Evolutionary conservation across 2,888 invertebrate species (phyloP).

Genomic region (Calliscelio sp.): DNA sequence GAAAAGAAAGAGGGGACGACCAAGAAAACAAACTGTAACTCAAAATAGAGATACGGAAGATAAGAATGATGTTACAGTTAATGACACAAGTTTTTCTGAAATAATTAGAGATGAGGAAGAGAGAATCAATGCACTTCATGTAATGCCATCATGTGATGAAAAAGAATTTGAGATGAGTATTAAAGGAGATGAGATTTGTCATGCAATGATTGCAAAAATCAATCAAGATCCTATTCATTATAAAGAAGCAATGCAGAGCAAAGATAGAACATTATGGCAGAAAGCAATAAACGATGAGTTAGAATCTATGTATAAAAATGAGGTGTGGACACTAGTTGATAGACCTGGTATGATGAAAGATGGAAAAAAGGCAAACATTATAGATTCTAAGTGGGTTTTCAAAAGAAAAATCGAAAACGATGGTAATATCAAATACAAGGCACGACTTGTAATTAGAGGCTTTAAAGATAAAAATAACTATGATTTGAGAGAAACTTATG

Average conservation of each 20-base stretch:
- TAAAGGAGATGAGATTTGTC: conserved; percentile 11
- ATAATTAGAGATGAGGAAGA: background rate
- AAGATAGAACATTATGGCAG: conserved; percentile 9
- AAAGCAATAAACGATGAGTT: conserved; percentile 41
- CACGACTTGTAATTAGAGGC: conserved; percentile 44
- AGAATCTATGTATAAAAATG: conserved; percentile 44
- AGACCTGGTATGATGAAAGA: conserved; percentile 19
- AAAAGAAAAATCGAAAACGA: conserved; percentile 40
- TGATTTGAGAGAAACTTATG: too few species aligned
- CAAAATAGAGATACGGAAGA: background rate
- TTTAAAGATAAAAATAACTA: too few species aligned
- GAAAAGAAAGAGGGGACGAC: conserved; percentile 34
- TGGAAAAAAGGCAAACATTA: conserved; percentile 30
- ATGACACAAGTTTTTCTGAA: background rate
- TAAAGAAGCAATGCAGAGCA: conserved; percentile 27
- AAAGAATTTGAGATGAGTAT: background rate
- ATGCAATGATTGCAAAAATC: conserved; percentile 25
- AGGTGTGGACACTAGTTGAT: conserved; percentile 57
- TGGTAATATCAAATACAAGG: conserved; percentile 36
- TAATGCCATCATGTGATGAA: background rate
- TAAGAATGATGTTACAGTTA: background rate
- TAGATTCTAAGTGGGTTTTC: conserved; percentile 61
- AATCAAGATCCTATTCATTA: conserved; percentile 31
- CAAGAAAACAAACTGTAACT: conserved; percentile 3
- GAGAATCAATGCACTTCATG: background rate